Evolutionary conservation across 1,140 invertebrate genomes (phyloP).

Genomic region (Calosoma granatense): DNA sequence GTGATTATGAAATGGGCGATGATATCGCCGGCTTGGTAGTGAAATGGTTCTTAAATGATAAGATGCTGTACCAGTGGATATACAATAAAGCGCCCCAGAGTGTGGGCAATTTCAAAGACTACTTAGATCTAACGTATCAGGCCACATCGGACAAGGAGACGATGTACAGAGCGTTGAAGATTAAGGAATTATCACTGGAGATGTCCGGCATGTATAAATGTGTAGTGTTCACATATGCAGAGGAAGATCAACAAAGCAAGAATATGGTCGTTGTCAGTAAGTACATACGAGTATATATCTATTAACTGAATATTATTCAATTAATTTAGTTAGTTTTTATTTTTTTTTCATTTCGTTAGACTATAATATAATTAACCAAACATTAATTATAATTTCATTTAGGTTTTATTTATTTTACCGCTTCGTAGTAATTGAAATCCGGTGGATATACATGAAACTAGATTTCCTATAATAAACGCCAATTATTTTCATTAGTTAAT

Average conservation of each 20-base stretch:
- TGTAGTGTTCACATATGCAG: constrained; percentile 13
- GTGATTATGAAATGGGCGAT: constrained; percentile 12
- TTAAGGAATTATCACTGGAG: constrained; percentile 12
- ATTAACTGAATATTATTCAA: too few relatives aligned
- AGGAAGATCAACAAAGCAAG: constrained; percentile 14
- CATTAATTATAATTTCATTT: too few relatives aligned
- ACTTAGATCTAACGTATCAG: constrained; percentile 14
- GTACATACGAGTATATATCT: too few relatives aligned
- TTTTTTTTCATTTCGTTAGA: too few relatives aligned
- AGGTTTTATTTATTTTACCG: too few relatives aligned
- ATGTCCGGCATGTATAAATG: constrained; percentile 16
- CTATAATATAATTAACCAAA: too few relatives aligned
- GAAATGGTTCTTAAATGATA: constrained; percentile 15
- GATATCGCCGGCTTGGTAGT: constrained; percentile 14
- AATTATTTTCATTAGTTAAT: too few relatives aligned
- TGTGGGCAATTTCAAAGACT: constrained; percentile 12
- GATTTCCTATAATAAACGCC: too few relatives aligned
- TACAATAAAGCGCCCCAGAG: constrained; percentile 10
- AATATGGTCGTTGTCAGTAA: constrained; percentile 17
- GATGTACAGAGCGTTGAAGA: constrained; percentile 15
- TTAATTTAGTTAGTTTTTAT: too few relatives aligned
- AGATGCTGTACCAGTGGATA: constrained; percentile 17
- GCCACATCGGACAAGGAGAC: constrained; percentile 11
- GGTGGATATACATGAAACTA: too few relatives aligned
- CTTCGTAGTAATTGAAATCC: too few relatives aligned